phyloP scores from a whole-genome alignment of 2,113 vertebrate genomes.

The Mormyrus lacerda region DNA sequence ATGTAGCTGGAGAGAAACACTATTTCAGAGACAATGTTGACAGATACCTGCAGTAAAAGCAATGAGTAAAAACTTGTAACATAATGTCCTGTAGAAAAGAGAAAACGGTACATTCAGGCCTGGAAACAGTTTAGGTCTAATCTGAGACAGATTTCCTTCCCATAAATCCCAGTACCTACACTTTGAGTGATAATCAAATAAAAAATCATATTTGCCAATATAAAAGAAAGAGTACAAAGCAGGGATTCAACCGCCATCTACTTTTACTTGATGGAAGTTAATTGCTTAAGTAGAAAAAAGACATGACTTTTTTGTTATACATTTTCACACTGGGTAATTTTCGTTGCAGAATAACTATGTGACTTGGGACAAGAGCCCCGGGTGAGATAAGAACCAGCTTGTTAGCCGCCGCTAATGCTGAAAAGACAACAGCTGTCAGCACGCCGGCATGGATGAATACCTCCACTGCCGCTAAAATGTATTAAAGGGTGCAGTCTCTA shows the following conservation, averaged over 20 bases:
- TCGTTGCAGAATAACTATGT: neutral
- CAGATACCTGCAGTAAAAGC: neutral
- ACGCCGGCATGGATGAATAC: neutral
- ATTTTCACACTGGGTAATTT: neutral
- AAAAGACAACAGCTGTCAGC: constrained; percentile 11
- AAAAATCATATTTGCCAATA: neutral
- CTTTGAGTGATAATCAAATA: neutral
- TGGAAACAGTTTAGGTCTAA: neutral
- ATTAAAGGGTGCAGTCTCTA: neutral
- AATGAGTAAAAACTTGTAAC: neutral
- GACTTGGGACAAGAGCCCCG: neutral
- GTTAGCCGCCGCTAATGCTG: constrained; percentile 2
- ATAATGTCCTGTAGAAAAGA: neutral
- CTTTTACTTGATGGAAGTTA: neutral
- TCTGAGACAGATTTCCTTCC: neutral
- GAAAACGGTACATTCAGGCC: neutral
- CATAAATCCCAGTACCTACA: neutral
- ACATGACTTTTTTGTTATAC: neutral
- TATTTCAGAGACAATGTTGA: neutral
- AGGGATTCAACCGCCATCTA: neutral
- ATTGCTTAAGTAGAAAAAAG: neutral
- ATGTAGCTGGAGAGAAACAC: neutral
- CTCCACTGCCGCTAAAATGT: neutral
- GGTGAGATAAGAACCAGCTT: constrained; percentile 13
- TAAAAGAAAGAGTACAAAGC: neutral